These are phyloP conservation scores for Salvator merianae DNA, from an alignment of 2,113 vertebrate genomes.

Conservation along the genomic window DNA sequence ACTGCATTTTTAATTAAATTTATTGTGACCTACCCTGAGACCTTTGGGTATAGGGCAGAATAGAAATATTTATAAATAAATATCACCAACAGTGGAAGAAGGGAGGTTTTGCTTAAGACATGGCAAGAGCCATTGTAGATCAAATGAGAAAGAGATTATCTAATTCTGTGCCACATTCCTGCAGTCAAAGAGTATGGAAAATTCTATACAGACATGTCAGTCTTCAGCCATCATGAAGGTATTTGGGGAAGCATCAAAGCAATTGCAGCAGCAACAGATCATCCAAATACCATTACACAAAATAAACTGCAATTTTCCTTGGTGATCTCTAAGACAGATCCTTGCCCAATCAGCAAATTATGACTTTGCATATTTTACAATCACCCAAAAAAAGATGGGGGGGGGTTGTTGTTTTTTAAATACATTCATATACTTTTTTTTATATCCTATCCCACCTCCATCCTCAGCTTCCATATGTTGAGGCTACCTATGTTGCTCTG, in stretches of 20 bases:
- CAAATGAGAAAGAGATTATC: not conserved
- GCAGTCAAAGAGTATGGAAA: too few relatives aligned
- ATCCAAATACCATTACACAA: not conserved
- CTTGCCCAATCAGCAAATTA: not conserved
- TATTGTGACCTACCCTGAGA: too few relatives aligned
- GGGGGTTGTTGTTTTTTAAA: too few relatives aligned
- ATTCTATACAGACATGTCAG: not conserved
- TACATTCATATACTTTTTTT: too few relatives aligned
- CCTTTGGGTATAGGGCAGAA: too few relatives aligned
- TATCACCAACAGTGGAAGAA: too few relatives aligned
- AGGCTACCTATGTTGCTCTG: slow-evolving; percentile 51
- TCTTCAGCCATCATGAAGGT: not conserved
- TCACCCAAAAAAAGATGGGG: too few relatives aligned
- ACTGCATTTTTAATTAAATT: too few relatives aligned
- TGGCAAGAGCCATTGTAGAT: too few relatives aligned
- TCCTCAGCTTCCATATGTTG: not conserved
- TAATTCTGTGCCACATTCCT: not conserved
- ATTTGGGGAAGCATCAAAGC: not conserved
- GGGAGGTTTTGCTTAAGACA: too few relatives aligned
- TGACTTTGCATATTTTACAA: not conserved
- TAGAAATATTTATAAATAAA: too few relatives aligned
- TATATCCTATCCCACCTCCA: not conserved
- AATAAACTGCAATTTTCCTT: not conserved
- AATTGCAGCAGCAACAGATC: not conserved
- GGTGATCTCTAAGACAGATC: not conserved